Base-by-base conservation (phyloP, 2,888 invertebrate species). In the Abscondita cerata region DNA sequence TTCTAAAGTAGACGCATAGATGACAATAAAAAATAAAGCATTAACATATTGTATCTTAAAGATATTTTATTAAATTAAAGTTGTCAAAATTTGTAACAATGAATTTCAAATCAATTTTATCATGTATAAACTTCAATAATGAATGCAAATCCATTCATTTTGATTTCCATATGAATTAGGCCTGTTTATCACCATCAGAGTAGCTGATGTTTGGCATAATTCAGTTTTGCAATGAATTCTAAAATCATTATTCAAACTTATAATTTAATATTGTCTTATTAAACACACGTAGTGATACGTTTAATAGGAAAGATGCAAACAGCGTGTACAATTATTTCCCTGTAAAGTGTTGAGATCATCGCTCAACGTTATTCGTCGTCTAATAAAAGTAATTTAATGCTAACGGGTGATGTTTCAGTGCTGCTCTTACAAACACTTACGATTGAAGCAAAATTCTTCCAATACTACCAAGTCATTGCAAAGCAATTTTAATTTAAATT, bases 151-250 rank as follows among this genome's bases (percentile, higher is more conserved):
- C 58, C 46, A 63, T 63, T 59, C 63, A 47, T 52, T 59, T 56
- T 56, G 63, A 59, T 63, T 63, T 63, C 59, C 63, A 63, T 63
- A 63, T 59, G 63, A 63, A 63, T 63, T 63, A 63, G 52, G 59
- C 55, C 55, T 63, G 63, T 63, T 63, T 63, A 59, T 59, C 59
- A 46, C 59, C 62, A 62, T 59, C 62, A 62, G 51, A 55, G 62
- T 51, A 54, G 58, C 62, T 62, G 62, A 62, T 62, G 62, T 62
- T 62, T 62, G 62, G 62, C 54, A 62, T 62, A 62, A 62, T 59
- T 62, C 62, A 51, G 58, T 62, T 59, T 62, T 53, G 58, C 62
- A 58, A 59, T 62, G 58, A 54, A 58, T 58, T 62, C 62, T 58
- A 19, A 52, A 54, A 58, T 62, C 54, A 54, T 59, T 59, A 62